Evolutionary conservation across 2,113 vertebrate species (phyloP).

Genomic region (Falcunculus frontatus): DNA sequence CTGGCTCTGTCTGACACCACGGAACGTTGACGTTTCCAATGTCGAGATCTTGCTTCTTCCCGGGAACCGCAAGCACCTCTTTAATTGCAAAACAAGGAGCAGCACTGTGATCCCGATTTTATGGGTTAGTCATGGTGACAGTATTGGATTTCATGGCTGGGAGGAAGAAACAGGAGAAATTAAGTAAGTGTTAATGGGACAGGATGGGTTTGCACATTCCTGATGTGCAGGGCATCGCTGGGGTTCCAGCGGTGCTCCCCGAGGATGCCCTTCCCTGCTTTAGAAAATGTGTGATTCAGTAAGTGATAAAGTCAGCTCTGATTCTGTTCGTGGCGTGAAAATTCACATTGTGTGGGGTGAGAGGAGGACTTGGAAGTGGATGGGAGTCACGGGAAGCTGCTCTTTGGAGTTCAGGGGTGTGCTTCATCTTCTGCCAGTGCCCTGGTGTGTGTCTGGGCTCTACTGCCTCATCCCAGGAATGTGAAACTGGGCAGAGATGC

Average conservation of each 20-base stretch:
- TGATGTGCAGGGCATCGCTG: fast-evolving
- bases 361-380: not conserved
- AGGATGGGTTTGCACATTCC: fast-evolving
- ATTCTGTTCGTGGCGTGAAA: not conserved
- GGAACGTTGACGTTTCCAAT: fast-evolving
- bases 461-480: not conserved
- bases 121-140: constrained; percentile 9
- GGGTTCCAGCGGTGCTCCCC: fast-evolving
- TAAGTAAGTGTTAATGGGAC: not conserved
- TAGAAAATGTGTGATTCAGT: not conserved
- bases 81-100: not conserved
- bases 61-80: fast-evolving
- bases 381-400: not conserved
- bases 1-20: not conserved
- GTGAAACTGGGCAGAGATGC: not conserved
- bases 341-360: fast-evolving
- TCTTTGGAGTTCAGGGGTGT: not conserved
- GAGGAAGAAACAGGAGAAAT: not conserved
- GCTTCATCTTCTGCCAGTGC: not conserved
- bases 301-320: not conserved
- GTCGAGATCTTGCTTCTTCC: not conserved
- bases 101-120: not conserved
- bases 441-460: not conserved
- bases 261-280: fast-evolving
- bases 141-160: constrained; percentile 1